phyloP scores from a whole-genome alignment of 2,888 invertebrate genomes.

The Trypoxylon attenuatum region DNA sequence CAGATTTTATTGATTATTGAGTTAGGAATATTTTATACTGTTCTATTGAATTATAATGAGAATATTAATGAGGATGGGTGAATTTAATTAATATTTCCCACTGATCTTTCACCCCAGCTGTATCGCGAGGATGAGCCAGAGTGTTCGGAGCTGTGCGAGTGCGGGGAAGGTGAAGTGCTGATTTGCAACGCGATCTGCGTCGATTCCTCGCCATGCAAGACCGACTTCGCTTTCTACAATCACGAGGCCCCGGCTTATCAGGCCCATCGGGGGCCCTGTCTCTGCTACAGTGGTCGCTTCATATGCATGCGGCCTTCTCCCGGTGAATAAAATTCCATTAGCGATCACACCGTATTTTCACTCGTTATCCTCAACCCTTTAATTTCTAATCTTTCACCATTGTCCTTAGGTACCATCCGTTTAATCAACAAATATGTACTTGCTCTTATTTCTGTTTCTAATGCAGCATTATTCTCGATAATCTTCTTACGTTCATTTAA shows the following conservation, averaged over 20 bases:
- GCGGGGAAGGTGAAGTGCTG: constrained; percentile 85
- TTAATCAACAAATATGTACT: too few relatives aligned
- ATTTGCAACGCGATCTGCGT: constrained; percentile 93
- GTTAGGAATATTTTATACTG: too few relatives aligned
- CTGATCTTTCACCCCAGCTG: constrained; percentile 76
- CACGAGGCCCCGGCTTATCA: constrained; percentile 94
- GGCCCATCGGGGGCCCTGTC: constrained; percentile 90
- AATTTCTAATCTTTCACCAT: not conserved
- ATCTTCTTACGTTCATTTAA: not conserved
- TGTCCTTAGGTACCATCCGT: too few relatives aligned
- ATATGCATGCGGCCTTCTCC: constrained; percentile 92
- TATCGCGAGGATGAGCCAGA: constrained; percentile 90
- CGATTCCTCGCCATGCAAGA: constrained; percentile 89
- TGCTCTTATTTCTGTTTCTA: too few relatives aligned
- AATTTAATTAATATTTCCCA: too few relatives aligned
- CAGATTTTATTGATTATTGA: too few relatives aligned
- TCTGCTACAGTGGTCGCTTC: constrained; percentile 93
- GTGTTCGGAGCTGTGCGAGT: constrained; percentile 93
- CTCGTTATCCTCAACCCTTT: not conserved
- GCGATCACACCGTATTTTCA: not conserved
- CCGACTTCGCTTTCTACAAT: constrained; percentile 91
- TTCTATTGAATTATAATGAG: too few relatives aligned
- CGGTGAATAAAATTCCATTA: constrained; percentile 75
- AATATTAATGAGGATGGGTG: too few relatives aligned
- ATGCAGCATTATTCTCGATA: not conserved